Percentiles rank a stretch among this genome's conserved stretches.
Evolutionary conservation across 2,888 invertebrate species (phyloP).

Genomic region (Crepidodera aurea): DNA sequence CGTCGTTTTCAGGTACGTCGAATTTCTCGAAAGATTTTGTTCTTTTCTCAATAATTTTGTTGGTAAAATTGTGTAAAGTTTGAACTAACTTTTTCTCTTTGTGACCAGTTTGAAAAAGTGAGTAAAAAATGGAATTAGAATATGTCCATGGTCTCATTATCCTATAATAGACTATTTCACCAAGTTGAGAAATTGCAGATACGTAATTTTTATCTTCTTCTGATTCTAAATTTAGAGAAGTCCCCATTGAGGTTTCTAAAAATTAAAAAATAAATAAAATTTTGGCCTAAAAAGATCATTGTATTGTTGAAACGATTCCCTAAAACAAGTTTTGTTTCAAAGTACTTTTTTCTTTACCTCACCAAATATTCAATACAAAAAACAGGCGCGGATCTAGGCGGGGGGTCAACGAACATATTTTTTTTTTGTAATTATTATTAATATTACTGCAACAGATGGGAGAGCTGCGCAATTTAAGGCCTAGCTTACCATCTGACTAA

Average conservation of each 20-base stretch:
- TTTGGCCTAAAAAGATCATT: too few species aligned
- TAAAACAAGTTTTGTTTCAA: too few species aligned
- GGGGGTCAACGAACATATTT: too few species aligned
- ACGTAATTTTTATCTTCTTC: conserved; percentile 44
- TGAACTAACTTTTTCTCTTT: conserved; percentile 40
- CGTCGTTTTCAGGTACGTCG: conserved; percentile 45
- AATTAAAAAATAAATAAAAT: not conserved
- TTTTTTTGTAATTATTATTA: too few species aligned
- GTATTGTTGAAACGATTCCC: too few species aligned
- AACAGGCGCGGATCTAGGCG: too few species aligned
- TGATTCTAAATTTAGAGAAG: conserved; percentile 39
- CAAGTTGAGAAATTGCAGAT: conserved; percentile 43
- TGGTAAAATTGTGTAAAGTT: conserved; percentile 47
- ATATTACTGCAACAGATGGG: too few species aligned
- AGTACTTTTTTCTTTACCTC: too few species aligned
- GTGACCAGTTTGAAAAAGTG: conserved; percentile 30
- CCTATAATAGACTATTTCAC: conserved; percentile 40
- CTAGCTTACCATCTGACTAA: too few species aligned
- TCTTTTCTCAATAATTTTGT: conserved; percentile 45
- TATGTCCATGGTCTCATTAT: conserved; percentile 48
- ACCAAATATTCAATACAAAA: too few species aligned
- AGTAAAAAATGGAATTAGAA: conserved; percentile 33
- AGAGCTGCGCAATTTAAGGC: too few species aligned
- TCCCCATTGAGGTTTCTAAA: conserved; percentile 51
- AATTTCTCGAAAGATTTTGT: conserved; percentile 38